A percentile compares a stretch with the other conserved stretches of the same genome.
Conservation (phyloP, 2,888 invertebrate species). For the Lordiphosa fenestrarum region DNA sequence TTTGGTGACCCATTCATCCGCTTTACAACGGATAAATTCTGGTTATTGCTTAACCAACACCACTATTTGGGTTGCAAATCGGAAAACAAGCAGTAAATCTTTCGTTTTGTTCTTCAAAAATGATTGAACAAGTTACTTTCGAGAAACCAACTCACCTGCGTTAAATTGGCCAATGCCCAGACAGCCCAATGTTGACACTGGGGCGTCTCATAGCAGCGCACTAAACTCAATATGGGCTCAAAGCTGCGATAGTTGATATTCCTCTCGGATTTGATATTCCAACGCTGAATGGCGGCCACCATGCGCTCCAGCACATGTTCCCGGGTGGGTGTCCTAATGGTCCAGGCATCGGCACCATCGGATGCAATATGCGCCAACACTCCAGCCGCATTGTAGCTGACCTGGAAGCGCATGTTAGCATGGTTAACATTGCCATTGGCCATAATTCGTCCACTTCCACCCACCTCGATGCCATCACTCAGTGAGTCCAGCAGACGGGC, state of each 20-base stretch:
- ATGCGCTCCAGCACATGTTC: slow-evolving; percentile 87
- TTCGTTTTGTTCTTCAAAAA: not conserved
- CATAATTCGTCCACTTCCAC: slow-evolving; percentile 44
- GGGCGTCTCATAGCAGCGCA: slow-evolving; percentile 91
- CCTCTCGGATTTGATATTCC: slow-evolving; percentile 92
- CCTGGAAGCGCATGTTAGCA: slow-evolving; percentile 81
- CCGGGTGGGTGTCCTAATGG: slow-evolving; percentile 86
- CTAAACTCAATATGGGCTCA: slow-evolving; percentile 93
- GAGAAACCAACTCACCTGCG: slow-evolving; percentile 80
- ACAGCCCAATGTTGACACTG: slow-evolving; percentile 98
- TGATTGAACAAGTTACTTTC: too few species aligned
- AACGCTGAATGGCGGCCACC: slow-evolving; percentile 90
- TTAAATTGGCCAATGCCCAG: slow-evolving; percentile 98
- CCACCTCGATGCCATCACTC: slow-evolving; percentile 96
- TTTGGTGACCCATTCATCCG: too few species aligned
- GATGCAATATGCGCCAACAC: slow-evolving; percentile 97
- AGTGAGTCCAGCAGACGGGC: slow-evolving; percentile 90
- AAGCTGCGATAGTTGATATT: slow-evolving; percentile 99
- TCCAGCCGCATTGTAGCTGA: slow-evolving; percentile 97
- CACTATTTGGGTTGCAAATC: too few species aligned
- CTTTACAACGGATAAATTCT: too few species aligned
- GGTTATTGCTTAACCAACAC: too few species aligned
- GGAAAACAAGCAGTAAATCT: too few species aligned
- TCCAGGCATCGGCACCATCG: slow-evolving; percentile 93
- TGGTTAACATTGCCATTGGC: slow-evolving; percentile 56